A percentile compares a stretch with the other conserved stretches of the same genome.
phyloP scores from a whole-genome alignment of 2,888 invertebrate species.

The Cheilosia pagana region DNA sequence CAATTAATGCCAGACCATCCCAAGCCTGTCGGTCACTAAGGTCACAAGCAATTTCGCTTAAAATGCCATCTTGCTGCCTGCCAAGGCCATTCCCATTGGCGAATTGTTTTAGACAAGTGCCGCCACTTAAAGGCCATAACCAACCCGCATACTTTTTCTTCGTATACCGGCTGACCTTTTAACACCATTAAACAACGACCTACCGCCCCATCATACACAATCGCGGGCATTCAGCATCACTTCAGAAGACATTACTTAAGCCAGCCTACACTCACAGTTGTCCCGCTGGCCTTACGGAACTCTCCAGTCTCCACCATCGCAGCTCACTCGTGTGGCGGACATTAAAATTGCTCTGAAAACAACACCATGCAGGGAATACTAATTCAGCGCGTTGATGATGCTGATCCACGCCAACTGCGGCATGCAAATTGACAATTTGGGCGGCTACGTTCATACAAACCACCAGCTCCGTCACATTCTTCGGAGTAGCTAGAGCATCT shows the following conservation, averaged over 20 bases:
- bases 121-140: not conserved
- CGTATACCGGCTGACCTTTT: conserved; percentile 26
- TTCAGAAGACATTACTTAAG: conserved; percentile 27
- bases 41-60: no score
- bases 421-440: conserved; percentile 62
- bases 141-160: not conserved
- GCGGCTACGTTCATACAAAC: conserved; percentile 28
- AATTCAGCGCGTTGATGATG: conserved; percentile 38
- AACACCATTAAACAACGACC: conserved; percentile 38
- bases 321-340: conserved; percentile 17
- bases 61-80: no score
- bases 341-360: conserved; percentile 62
- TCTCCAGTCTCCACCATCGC: conserved; percentile 2
- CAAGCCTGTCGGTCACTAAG: no score
- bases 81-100: no score
- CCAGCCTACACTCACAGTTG: conserved; percentile 34
- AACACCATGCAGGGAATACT: conserved; percentile 42
- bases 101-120: no score
- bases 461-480: conserved; percentile 35
- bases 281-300: conserved; percentile 36
- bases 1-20: no score
- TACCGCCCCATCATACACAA: conserved; percentile 29
- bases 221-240: conserved; percentile 14
- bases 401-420: conserved; percentile 41
- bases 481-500: not conserved